Evolutionary conservation across 2,888 invertebrate genomes (phyloP), one percentile per base, ranked within the genome.

Genomic region (Brassicogethes aeneus): DNA sequence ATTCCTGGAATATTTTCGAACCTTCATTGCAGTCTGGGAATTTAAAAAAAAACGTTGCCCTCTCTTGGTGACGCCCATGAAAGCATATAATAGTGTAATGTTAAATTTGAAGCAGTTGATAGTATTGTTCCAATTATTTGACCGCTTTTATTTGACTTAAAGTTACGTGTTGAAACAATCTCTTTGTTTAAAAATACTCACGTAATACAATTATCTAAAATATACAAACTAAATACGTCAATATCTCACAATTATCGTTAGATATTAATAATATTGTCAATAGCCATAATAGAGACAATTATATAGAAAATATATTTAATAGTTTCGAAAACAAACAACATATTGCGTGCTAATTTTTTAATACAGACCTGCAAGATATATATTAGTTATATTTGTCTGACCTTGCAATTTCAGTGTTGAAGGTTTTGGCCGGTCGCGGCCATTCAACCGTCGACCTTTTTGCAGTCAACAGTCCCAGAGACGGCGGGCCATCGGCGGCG

Each of bases 351-450:
- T 23, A 23, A 23, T 23, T 35, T 35, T 16, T 35, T 14, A 14
- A 48, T 44, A 45, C 38, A 45, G 46, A 43, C 43, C 51, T 48
- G 47, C 44, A 51, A 52, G 47, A 52, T 50, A 47, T 43, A 50
- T 56, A 54, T 57, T 60, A 56, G 57, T 57, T 59, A 59, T 59
- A 55, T 59, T 59, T 55, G 57, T 59, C 57, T 61, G 61, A 56
- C 61, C 59, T 60, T 60, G 59, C 59, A 56, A 51, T 23, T 23
- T 23, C 23, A n/a, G n/a, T 23, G 23, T 56, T 52, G 58, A 60
- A 61, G 61, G 61, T 58, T 61, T 59, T 56, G 59, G 57, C 55
- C 56, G 55, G 56, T 47, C 51, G 47, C 55, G 57, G 57, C 50
- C 57, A 51, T 56, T 55, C 53, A 59, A 56, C 57, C 49, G 55